Conservation (phyloP, 2,888 invertebrate genomes). For the Pheosia tremula region DNA sequence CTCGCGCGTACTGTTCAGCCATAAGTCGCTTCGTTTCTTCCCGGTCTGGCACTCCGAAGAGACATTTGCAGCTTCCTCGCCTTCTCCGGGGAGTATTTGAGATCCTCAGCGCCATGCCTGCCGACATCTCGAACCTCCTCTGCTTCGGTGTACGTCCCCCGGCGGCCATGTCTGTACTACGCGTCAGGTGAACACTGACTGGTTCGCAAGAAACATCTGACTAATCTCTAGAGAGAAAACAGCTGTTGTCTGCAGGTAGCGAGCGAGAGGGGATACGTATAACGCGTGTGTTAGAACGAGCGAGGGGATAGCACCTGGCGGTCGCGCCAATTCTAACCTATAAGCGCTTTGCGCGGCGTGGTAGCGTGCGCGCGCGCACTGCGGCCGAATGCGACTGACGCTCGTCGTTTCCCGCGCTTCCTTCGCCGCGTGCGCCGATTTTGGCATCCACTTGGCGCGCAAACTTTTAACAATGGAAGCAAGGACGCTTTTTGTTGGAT, state of each 20-base stretch:
- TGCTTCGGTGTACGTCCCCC: constrained; percentile 80
- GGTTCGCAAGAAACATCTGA: constrained; percentile 82
- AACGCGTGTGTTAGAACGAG: constrained; percentile 61
- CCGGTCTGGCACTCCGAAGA: constrained; percentile 85
- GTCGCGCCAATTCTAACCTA: constrained; percentile 82
- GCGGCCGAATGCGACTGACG: constrained; percentile 60
- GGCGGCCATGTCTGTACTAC: constrained; percentile 67
- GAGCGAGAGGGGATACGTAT: constrained; percentile 58
- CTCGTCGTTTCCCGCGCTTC: constrained; percentile 72
- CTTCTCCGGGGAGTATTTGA: constrained; percentile 71
- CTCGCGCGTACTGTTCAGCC: constrained; percentile 84
- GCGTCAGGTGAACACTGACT: constrained; percentile 79
- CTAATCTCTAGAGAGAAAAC: constrained; percentile 83
- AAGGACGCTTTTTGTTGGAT: constrained; percentile 79
- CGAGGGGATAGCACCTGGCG: constrained; percentile 75
- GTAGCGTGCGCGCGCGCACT: constrained; percentile 67
- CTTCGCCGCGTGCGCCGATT: constrained; percentile 70
- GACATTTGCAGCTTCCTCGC: constrained; percentile 82
- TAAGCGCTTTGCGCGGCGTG: constrained; percentile 54
- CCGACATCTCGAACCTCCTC: constrained; percentile 70
- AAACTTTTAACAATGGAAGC: constrained; percentile 75
- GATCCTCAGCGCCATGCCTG: constrained; percentile 67
- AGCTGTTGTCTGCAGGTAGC: constrained; percentile 79
- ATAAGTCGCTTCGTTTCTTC: constrained; percentile 84
- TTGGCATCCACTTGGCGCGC: constrained; percentile 82